Conservation (phyloP, 23 tunicate genomes). For the Aplidium turbinatum region DNA sequence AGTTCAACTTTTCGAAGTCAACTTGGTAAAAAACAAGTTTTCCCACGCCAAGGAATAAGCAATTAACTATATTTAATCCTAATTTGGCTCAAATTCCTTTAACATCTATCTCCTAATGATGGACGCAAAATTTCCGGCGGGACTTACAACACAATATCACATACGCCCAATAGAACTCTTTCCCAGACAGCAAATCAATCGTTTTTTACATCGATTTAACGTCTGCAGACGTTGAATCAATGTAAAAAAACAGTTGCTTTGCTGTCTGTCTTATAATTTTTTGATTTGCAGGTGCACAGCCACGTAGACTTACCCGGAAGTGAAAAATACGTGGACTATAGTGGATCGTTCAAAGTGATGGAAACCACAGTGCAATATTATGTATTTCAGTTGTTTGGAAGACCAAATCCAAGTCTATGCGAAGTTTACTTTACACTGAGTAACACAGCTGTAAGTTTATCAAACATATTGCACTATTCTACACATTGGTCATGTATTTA, state of each 20-base stretch:
- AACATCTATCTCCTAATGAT: too few species aligned
- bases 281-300: conserved; percentile 16
- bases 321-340: not conserved
- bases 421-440: conserved; percentile 25
- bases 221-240: not conserved
- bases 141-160: not conserved
- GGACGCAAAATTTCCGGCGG: not conserved
- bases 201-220: not conserved
- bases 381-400: conserved; percentile 18
- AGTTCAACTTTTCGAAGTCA: too few species aligned
- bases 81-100: too few species aligned
- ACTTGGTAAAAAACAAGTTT: too few species aligned
- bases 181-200: not conserved
- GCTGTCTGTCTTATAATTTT: not conserved
- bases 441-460: conserved; percentile 15
- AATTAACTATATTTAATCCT: too few species aligned
- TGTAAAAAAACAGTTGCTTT: not conserved
- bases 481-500: not conserved
- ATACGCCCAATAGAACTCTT: too few species aligned
- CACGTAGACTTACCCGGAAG: conserved; percentile 1
- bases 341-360: conserved; percentile 8
- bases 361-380: conserved; percentile 10
- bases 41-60: too few species aligned
- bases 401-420: conserved; percentile 5
- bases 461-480: too few species aligned